Evolutionary conservation across 2,113 vertebrate species (phyloP), one percentile per base, ranked within the genome.

Genomic region (Hyperopisus bebe): DNA sequence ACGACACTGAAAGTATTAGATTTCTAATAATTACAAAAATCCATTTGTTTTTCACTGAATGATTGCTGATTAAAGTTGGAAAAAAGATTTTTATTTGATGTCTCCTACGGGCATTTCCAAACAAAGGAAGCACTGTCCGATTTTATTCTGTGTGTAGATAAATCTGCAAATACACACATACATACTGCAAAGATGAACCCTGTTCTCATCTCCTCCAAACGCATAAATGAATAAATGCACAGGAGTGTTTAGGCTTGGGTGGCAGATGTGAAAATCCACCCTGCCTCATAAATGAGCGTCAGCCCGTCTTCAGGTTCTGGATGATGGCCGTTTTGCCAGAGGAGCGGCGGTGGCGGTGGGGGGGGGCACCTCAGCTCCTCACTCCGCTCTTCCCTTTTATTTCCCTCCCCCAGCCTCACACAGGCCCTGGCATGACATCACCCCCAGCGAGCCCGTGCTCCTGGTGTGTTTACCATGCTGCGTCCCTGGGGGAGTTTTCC

Each of bases 391-490:
- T 21, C 82, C 21, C 46, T 27, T n/a, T 48, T 8, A 17, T 47
- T 7, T 8, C n/a, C 42, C 89, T 50, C 82, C 70, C 89, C 48
- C 85, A 5, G 15, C 2, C n/a, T 2, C 13, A 17, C 70, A 17
- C 27, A 35, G 70, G 87, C n/a, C 90, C 77, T 11, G 86, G 88
- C 66, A 90, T 90, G 88, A 90, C 90, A 90, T 90, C 88, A 90
- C 48, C 89, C 55, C 50, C 77, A 31, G 31, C 24, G 82, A 66
- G 88, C 62, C 80, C 46, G 83, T 84, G 84, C 70, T 90, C 86
- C 86, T 31, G 90, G 84, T 35, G 35, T 89, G 21, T 90, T 89
- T 86, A 58, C 51, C 83, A 47, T n/a, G 17, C 82, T 0, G 42
- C 44, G 42, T 24, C 80, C 80, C 19, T 21, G 80, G 15, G 17